Base-by-base conservation (phyloP, 2,888 invertebrate species). In the Drosophila histrio region DNA sequence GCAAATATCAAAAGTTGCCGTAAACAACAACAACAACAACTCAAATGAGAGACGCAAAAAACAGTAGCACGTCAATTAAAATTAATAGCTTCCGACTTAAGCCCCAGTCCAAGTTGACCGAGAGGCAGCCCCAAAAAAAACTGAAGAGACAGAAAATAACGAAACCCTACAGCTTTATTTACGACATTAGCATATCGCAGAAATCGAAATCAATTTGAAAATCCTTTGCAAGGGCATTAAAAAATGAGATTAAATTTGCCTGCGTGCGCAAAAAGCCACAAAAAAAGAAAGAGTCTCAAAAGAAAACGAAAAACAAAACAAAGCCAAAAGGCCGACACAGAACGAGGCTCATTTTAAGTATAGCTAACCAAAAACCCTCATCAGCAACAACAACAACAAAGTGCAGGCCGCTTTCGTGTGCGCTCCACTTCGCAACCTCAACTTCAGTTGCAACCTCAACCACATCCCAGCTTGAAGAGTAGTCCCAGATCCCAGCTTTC, bases 71-170 rank as follows among this genome's bases (percentile, higher is more conserved):
- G 84, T 88, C 84, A 84, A 84, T 84, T 84, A 88, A 84, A 84
- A 88, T 87, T 77, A 88, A 84, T 88, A 80, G 88, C 88, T 88
- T 88, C 88, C 88, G 88, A 84, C 88, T 77, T 84, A 86, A 85
- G 79, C 58, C 58, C 70, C 62, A 68, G 60, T 57, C 54, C 62
- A 78, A 15, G 77, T 71, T 79, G 60, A 70, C 36, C 61, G 54
- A 62, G 56, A 57, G 49, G 21, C 21, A 32, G 39, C 22, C 28
- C 19, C 61, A 65, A 54, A 65, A 68, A 41, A 61, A 43, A 11
- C 30, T n/a, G 22, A 24, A 4, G 36, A 19, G n/a, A 13, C 26
- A 1, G 17, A 47, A 53, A 28, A 34, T 38, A 30, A 61, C n/a
- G 22, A 38, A 63, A 39, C 49, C 41, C 71, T 69, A 87, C 73